phyloP scores from a whole-genome alignment of 2,888 invertebrate genomes.

The Euzophera pinguis region DNA sequence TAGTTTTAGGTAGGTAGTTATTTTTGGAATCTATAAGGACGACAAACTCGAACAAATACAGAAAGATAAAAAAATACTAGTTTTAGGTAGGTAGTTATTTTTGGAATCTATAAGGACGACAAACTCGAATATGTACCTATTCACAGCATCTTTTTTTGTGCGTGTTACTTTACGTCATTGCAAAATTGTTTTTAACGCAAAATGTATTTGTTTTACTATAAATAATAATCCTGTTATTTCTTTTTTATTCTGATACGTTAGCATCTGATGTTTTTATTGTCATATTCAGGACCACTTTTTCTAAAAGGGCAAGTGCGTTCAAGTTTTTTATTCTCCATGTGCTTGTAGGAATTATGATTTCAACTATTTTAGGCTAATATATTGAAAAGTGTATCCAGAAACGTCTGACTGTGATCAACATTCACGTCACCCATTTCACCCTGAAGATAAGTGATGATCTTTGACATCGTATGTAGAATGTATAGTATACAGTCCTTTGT shows the following conservation, averaged over 20 bases:
- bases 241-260: no score
- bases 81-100: neutral
- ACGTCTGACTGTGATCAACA: no score
- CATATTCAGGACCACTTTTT: no score
- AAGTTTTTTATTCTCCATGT: no score
- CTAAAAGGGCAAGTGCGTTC: no score
- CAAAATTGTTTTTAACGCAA: no score
- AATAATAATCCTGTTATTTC: no score
- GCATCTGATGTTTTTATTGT: no score
- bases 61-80: neutral
- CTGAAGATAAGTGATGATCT: neutral
- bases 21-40: neutral
- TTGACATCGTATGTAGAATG: neutral
- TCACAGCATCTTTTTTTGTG: neutral
- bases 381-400: no score
- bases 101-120: neutral
- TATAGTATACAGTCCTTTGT: neutral
- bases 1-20: neutral
- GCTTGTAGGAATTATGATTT: no score
- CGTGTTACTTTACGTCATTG: neutral
- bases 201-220: neutral
- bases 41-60: neutral
- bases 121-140: neutral
- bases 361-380: neutral
- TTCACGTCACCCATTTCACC: no score